Evolutionary conservation across 2,113 vertebrate genomes (phyloP), one percentile per base, ranked within the genome.

Genomic region (Pionites leucogaster): DNA sequence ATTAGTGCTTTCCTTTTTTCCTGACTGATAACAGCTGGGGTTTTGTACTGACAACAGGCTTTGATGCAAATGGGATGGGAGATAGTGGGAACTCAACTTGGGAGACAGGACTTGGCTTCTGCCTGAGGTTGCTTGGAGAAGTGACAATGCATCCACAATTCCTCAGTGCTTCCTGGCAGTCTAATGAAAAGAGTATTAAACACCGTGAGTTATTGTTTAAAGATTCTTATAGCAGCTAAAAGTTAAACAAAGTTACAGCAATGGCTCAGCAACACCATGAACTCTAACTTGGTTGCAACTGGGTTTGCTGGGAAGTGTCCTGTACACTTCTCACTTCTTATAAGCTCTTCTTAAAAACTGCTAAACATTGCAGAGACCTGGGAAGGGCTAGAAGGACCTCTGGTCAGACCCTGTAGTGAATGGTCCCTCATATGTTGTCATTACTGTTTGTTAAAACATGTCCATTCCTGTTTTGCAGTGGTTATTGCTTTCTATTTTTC

Each of bases 81-180:
- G 67, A 62, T 12, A 13, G 46, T 44, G 37, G 49, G 8, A 0
- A 1, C 10, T 23, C 55, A 68, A 3, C 41, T 39, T 53, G 44
- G 42, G 90, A 69, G 24, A 52, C 9, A 59, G 10, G 44, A 77
- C 33, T 2, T 75, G 11, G 6, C 11, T 19, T 78, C 37, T 78
- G 4, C 33, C 33, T 53, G 29, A 27, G 5, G 3, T 65, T 39
- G 10, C 49, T 64, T 2, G 2, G 12, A n/a, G 59, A 79, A 63
- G 60, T 35, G 23, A 20, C 4, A 1, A 68, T 42, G 35, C 6
- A 46, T 8, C 50, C 62, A 25, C 0, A 1, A 13, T 28, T 9
- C 19, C 10, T 57, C 47, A 29, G 18, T 47, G 37, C 20, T 41
- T 75, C 31, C 33, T 81, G 90, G n/a, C 8, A n/a, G 7, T 37